These are phyloP conservation scores for Sinonovacula constricta DNA, from an alignment of 1,140 invertebrate species.

Conservation along the genomic window DNA sequence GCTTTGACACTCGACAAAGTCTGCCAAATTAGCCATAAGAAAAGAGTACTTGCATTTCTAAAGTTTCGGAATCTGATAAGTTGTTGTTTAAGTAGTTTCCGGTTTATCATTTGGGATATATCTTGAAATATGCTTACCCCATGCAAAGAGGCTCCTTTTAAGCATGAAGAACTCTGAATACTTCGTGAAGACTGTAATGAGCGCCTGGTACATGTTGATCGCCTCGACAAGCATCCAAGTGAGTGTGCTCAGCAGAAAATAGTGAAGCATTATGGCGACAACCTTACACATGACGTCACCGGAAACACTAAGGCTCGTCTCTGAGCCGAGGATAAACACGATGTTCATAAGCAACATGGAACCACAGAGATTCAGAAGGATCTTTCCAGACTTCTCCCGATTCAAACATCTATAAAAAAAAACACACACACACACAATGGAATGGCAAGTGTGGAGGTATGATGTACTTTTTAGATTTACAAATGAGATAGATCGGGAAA, in stretches of 20 bases:
- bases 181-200: slow-evolving; percentile 81
- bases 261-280: slow-evolving; percentile 79
- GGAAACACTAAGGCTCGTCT: slow-evolving; percentile 59
- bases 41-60: too few species aligned
- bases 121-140: slow-evolving; percentile 80
- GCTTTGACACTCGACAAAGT: too few species aligned
- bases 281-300: slow-evolving; percentile 69
- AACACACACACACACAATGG: too few species aligned
- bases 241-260: slow-evolving; percentile 80
- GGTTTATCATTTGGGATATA: too few species aligned
- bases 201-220: slow-evolving; percentile 81
- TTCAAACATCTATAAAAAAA: slow-evolving; percentile 80
- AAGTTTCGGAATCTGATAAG: too few species aligned
- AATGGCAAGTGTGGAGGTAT: too few species aligned
- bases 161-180: slow-evolving; percentile 80
- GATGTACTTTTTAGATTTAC: too few species aligned
- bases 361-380: slow-evolving; percentile 80
- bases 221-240: slow-evolving; percentile 82
- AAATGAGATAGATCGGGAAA: too few species aligned
- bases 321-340: slow-evolving; percentile 77
- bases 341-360: slow-evolving; percentile 80
- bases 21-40: too few species aligned
- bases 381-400: slow-evolving; percentile 81
- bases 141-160: slow-evolving; percentile 80
- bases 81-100: too few species aligned